phyloP scores from a whole-genome alignment of 2,888 invertebrate species.

The Acanthococcus lagerstroemiae region DNA sequence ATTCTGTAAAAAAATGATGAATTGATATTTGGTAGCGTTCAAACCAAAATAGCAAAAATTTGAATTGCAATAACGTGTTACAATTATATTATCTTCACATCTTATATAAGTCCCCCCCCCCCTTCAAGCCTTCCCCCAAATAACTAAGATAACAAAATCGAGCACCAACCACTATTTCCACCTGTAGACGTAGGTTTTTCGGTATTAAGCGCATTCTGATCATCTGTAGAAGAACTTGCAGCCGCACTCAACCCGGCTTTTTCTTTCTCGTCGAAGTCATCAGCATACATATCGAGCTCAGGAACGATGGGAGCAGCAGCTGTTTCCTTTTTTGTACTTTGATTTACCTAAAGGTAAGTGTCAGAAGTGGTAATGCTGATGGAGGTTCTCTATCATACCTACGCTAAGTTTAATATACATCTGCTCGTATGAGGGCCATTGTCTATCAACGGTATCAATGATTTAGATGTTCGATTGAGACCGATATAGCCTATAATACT shows the following conservation, averaged over 20 bases:
- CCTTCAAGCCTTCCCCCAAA: too few species aligned
- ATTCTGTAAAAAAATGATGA: neutral
- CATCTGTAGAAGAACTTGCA: constrained; percentile 3
- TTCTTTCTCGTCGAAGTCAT: constrained; percentile 74
- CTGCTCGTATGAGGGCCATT: neutral
- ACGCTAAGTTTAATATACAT: neutral
- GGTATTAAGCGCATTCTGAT: too few species aligned
- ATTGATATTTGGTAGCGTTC: too few species aligned
- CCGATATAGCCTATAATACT: too few species aligned
- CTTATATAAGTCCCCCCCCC: too few species aligned
- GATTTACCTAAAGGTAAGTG: too few species aligned
- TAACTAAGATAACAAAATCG: neutral
- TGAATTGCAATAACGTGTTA: too few species aligned
- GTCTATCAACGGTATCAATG: too few species aligned
- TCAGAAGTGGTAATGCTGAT: too few species aligned
- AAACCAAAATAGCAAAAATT: too few species aligned
- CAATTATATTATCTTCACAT: neutral
- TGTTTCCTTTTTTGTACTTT: neutral
- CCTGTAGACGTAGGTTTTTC: neutral
- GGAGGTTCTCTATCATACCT: neutral
- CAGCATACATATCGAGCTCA: constrained; percentile 85
- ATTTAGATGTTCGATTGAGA: too few species aligned
- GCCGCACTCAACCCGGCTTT: constrained; percentile 45
- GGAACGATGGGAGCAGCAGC: constrained; percentile 35
- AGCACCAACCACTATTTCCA: neutral